These are phyloP conservation scores for Pogonophryne albipinna DNA, from an alignment of 2,797 vertebrate genomes.

Conservation along the genomic window DNA sequence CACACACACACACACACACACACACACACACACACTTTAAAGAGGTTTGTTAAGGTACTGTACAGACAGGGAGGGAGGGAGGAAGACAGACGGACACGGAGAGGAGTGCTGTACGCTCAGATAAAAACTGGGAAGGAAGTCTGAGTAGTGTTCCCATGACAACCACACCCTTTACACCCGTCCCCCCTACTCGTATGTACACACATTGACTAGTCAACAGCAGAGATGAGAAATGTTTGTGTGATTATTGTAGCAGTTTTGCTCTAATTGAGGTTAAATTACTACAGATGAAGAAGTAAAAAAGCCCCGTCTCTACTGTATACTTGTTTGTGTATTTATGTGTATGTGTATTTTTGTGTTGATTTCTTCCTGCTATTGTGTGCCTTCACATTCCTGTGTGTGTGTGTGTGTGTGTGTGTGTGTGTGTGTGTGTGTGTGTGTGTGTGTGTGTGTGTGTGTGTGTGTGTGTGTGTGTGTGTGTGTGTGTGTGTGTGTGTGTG, in stretches of 20 bases:
- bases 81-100: slow-evolving; percentile 61
- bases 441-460: neutral
- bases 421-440: neutral
- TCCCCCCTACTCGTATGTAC: slow-evolving; percentile 13
- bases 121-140: slow-evolving; percentile 81
- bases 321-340: slow-evolving; percentile 28
- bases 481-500: no score
- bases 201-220: neutral
- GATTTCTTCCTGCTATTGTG: slow-evolving; percentile 79
- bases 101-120: slow-evolving; percentile 70
- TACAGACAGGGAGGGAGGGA: slow-evolving; percentile 19
- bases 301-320: neutral
- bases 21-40: neutral
- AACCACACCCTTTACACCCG: slow-evolving; percentile 72
- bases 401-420: neutral
- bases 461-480: slow-evolving; percentile 17
- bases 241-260: slow-evolving; percentile 45
- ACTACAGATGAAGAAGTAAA: slow-evolving; percentile 16
- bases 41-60: no score
- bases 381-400: slow-evolving; percentile 49
- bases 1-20: no score
- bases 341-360: slow-evolving; percentile 20
- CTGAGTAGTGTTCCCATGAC: slow-evolving; percentile 78
- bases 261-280: slow-evolving; percentile 33
- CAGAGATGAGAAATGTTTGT: slow-evolving; percentile 24